A percentile compares a stretch with the other conserved stretches of the same genome.
Evolutionary conservation across 2,113 vertebrate species (phyloP).

Genomic region (Anguilla japonica): DNA sequence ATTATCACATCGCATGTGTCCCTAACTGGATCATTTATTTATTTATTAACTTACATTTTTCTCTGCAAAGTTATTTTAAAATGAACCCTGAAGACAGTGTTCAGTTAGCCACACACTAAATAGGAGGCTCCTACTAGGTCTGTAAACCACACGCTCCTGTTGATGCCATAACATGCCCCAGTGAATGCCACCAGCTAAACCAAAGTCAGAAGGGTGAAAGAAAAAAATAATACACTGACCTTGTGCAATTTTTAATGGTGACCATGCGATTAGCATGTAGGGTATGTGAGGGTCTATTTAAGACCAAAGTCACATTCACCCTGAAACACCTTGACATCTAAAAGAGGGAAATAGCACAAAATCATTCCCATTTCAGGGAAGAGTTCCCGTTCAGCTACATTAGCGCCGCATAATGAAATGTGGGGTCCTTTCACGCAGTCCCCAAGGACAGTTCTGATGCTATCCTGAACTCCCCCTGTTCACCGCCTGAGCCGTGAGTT

Average conservation of each 20-base stretch:
- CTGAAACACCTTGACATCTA: neutral
- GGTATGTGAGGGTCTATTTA: neutral
- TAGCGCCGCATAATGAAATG: neutral
- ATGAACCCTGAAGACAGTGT: no score
- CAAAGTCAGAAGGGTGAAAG: neutral
- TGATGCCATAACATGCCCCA: neutral
- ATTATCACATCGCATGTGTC: neutral
- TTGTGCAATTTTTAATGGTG: neutral
- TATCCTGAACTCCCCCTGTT: neutral
- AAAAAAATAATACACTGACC: neutral
- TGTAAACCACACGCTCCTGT: neutral
- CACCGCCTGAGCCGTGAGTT: neutral
- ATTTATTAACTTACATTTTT: neutral
- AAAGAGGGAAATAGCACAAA: neutral
- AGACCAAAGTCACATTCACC: conserved; percentile 11
- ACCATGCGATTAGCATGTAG: neutral
- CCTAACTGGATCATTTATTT: neutral
- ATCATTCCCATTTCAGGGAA: conserved; percentile 8
- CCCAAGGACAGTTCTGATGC: neutral
- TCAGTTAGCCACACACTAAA: no score
- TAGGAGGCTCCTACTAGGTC: neutral
- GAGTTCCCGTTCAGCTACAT: neutral
- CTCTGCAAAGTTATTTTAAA: no score
- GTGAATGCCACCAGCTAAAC: neutral
- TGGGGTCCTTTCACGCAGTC: neutral